phyloP scores from a whole-genome alignment of 2,113 vertebrate species.

The Cathartes aura region DNA sequence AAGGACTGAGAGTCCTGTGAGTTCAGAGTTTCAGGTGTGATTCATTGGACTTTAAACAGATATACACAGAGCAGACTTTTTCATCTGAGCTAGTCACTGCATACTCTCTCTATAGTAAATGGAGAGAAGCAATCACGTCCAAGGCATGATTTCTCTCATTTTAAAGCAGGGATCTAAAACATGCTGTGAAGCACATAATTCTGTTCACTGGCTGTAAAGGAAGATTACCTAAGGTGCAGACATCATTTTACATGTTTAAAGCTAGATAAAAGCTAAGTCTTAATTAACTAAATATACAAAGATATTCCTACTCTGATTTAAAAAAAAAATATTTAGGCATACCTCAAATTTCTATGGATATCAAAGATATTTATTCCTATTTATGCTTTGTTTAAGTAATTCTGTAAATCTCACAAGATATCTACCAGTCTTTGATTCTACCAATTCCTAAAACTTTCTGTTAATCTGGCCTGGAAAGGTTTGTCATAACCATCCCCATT shows the following conservation, averaged over 20 bases:
- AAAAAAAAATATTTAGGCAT: neutral
- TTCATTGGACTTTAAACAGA: neutral
- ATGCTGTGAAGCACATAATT: neutral
- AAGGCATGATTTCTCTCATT: neutral
- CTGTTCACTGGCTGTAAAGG: neutral
- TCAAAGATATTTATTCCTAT: neutral
- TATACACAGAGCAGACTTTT: neutral
- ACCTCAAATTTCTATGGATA: neutral
- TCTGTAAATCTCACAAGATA: neutral
- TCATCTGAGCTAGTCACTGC: neutral
- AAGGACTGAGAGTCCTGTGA: neutral
- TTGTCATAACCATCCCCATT: neutral
- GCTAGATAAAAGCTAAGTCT: neutral
- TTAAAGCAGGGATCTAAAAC: neutral
- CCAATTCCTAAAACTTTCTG: neutral
- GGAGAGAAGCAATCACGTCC: neutral
- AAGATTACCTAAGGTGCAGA: neutral
- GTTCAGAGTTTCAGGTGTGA: neutral
- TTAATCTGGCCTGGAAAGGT: neutral
- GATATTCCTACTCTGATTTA: neutral
- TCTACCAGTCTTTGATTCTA: neutral
- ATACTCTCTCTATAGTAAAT: neutral
- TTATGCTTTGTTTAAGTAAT: neutral
- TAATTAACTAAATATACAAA: neutral
- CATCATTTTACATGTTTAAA: neutral